A percentile compares a stretch with the other conserved stretches of the same genome.
Conservation (phyloP, 2,888 invertebrate species). For the Andricus curvator region DNA sequence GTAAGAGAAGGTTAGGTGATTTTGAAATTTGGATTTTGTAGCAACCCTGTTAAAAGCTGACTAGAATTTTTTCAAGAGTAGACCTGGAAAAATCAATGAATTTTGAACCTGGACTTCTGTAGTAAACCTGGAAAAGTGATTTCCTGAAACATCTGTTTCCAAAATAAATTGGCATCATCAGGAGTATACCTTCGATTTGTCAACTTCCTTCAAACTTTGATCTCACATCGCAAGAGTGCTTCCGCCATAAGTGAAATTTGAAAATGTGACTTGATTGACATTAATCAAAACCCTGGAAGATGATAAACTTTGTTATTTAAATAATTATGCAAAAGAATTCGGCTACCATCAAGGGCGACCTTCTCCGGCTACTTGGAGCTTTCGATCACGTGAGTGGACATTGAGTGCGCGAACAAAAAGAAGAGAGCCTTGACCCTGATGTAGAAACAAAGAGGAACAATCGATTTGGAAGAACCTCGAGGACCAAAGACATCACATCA, state of each 20-base stretch:
- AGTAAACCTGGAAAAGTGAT: no score
- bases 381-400: conserved; percentile 12
- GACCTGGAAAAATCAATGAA: no score
- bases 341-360: not conserved
- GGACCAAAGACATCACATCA: not conserved
- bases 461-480: conserved; percentile 14
- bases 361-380: not conserved
- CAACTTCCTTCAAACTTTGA: not conserved
- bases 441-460: conserved; percentile 32
- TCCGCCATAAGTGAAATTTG: not conserved
- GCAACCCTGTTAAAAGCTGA: no score
- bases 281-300: not conserved
- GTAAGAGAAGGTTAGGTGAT: no score
- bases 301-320: not conserved
- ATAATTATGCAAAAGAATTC: not conserved
- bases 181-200: no score
- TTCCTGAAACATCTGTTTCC: no score
- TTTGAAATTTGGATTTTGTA: no score
- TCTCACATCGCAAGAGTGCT: not conserved
- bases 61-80: no score
- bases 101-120: no score
- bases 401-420: conserved; percentile 30
- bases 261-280: not conserved
- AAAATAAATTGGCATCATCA: no score
- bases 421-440: conserved; percentile 51